Base-by-base conservation (phyloP, 2,113 vertebrate genomes). In the Chrysemys picta region DNA sequence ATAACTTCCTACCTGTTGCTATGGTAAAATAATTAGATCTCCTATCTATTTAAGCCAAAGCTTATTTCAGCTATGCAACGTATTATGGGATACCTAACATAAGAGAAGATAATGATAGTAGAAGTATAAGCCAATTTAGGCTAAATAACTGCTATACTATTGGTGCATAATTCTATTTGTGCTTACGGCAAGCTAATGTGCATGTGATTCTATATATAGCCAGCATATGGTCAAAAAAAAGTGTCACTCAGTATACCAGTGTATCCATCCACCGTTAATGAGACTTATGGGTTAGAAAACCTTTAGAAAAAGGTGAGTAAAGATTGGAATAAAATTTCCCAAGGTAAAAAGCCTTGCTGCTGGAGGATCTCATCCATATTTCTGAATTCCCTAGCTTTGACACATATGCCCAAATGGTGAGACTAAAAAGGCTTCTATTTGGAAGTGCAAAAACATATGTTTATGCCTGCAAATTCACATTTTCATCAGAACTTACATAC, bases 291-390 rank as follows among this genome's bases (percentile, higher is more conserved):
- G 50, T 25, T 25, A 0, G 45, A 69, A 57, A 86, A 27, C n/a
- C 13, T 80, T 89, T 50, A 80, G 38, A 83, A 83, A 87, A 57
- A 86, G 45, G 4, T 12, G 50, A 49, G 38, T 35, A 52, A 59
- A 91, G 22, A 8, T 1, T 19, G 82, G 16, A n/a, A 42, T 13
- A 31, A 79, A 54, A 16, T 78, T 93, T 17, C 21, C 8, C 29
- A 82, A 27, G 2, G 31, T n/a, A 27, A 1, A 42, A 47, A 82
- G 10, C 7, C 12, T 7, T 13, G 6, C 3, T 54, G 4, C 35
- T 69, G 27, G 11, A 79, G 2, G 1, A 84, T 16, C 42, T 4
- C 8, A 3, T 5, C 57, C n/a, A 3, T 72, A 4, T 2, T 9
- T 80, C 6, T 80, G 49, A n/a, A n/a, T 19, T n/a, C 35, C 8